Base-by-base conservation (phyloP, 30 jellyfish, hydroid and myxozoan species). In the Aurelia aurita region DNA sequence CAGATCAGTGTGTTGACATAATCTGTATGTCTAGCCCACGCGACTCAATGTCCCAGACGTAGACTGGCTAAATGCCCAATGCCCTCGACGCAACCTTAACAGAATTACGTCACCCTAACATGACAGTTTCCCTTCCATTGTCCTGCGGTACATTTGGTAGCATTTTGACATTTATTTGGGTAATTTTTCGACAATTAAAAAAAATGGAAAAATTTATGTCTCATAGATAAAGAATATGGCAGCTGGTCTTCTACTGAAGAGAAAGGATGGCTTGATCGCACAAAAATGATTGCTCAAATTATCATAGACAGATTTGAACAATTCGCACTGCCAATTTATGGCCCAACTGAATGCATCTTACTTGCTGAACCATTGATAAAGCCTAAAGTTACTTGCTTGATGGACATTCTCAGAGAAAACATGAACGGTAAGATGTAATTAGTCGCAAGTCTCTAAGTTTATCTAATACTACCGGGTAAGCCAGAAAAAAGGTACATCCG, bases 341-440 rank as follows among this genome's bases (percentile, higher is more conserved):
- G 83, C 26, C 18, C 29, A 8, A 66, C 72, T n/a, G 88, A 78
- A 29, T 15, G 51, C 51, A 70, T 88, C 22, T 5, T 58, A 32
- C 58, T 78, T 53, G 60, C 61, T 62, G 85, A 77, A 54, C 96
- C 96, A 22, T 18, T 69, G 46, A 78, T 88, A 67, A 49, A 87
- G 14, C 58, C 71, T 0, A 88, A 88, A 34, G 86, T 70, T 27
- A 19, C 25, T 31, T 29, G 34, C 3, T 16, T 88, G 44, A 71
- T 88, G 91, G 88, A 88, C 23, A 13, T 78, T 23, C 74, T 88
- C 23, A 54, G 45, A 4, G 58, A 88, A 31, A 34, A 35, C 5
- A 71, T 35, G 79, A 46, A 26, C 16, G 84, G 80, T 39, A 54
- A 2, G 51, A 15, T 39, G 12, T 3, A 39, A 39, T 39, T 39